Conservation (phyloP, 2,113 vertebrate species). For the Atherinomorus stipes region DNA sequence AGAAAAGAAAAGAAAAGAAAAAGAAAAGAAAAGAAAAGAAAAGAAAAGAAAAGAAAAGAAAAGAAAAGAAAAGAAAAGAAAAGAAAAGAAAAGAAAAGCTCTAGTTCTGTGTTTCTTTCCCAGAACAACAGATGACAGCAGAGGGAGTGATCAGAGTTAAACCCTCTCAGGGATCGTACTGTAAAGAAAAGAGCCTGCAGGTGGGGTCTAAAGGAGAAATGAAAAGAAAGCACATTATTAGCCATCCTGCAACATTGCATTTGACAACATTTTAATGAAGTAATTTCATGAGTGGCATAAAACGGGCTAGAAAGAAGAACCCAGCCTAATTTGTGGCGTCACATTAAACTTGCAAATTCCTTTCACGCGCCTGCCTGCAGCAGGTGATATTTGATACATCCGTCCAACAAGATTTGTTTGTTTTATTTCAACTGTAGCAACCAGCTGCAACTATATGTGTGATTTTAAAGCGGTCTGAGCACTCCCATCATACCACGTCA, state of each 20-base stretch:
- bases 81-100: neutral
- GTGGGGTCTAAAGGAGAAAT: constrained; percentile 12
- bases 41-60: too few species aligned
- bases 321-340: neutral
- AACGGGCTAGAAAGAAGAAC: neutral
- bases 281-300: neutral
- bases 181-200: constrained; percentile 53
- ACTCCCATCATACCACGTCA: constrained; percentile 50
- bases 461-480: constrained; percentile 32
- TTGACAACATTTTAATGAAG: neutral
- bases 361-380: neutral
- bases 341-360: neutral
- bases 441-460: constrained; percentile 6
- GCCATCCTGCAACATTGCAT: constrained; percentile 1
- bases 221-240: constrained; percentile 18
- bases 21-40: too few species aligned
- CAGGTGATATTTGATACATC: neutral
- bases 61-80: neutral
- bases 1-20: neutral
- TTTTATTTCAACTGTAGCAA: constrained; percentile 8
- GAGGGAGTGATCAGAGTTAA: constrained; percentile 51
- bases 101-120: constrained; percentile 20
- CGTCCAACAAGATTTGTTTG: neutral
- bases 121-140: constrained; percentile 48
- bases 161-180: constrained; percentile 23